Base-by-base conservation (phyloP, 2,888 invertebrate species). In the Druceiella hillmani region DNA sequence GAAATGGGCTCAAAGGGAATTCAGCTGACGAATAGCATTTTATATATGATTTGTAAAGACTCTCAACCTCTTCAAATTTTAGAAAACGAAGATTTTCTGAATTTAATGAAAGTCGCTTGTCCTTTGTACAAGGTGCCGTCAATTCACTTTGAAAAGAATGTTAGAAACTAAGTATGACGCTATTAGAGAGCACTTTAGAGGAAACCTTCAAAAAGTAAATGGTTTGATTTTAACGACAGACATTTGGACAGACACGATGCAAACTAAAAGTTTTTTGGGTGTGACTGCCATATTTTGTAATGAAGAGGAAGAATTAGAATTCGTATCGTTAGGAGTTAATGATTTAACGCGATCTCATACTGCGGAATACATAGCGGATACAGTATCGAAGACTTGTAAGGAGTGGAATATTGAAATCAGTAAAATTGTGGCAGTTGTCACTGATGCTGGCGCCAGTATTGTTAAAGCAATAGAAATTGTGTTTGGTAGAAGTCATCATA, bases 61-160 rank as follows among this genome's bases (percentile, higher is more conserved):
- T n/a, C n/a, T n/a, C 39, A 44, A 32, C 46, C 48, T 24, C 39
- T 45, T 34, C 37, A 44, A 38, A 47, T 46, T 33, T 40, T 46
- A 34, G 43, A 46, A 42, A 42, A 42, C 36, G 41, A 43, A 43
- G 39, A 34, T 20, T 43, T 43, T 40, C 34, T 36, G 17, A 40
- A 33, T 27, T 43, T 40, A 39, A 43, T 39, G 36, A 39, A 39
- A 36, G 22, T 14, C 4, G 33, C 43, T 31, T 24, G 27, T 27
- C 36, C 36, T 11, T 20, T 40, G 32, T 40, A 40, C 27, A 40
- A 40, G 17, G 36, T 40, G 27, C 40, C 40, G 20, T 40, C 40
- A 24, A 27, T 27, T 20, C 15, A 40, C 40, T 36, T 36, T 40
- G 20, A 40, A 40, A 32, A 36, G 10, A 34, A 27, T 27, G 27